Evolutionary conservation across 1,140 invertebrate species (phyloP).

Genomic region (Penaeus vannamei): DNA sequence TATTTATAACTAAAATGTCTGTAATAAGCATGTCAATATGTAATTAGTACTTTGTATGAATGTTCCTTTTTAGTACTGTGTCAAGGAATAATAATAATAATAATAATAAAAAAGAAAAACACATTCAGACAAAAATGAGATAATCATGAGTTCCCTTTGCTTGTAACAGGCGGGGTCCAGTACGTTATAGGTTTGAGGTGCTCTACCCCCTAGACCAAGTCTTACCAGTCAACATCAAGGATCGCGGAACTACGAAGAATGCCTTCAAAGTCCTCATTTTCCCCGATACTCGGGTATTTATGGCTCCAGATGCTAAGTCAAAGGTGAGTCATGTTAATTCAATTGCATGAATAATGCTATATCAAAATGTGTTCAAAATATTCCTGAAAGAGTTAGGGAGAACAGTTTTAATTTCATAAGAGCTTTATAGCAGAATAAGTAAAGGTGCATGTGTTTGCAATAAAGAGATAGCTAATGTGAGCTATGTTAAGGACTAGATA

Average conservation of each 20-base stretch:
- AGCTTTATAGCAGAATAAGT: not conserved
- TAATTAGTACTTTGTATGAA: too few species aligned
- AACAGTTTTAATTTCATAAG: not conserved
- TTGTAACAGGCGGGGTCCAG: conserved; percentile 79
- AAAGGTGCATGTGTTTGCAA: too few species aligned
- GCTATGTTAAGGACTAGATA: too few species aligned
- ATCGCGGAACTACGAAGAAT: conserved; percentile 90
- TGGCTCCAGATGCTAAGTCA: conserved; percentile 86
- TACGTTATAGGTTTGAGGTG: conserved; percentile 90
- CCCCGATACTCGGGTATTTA: conserved; percentile 93
- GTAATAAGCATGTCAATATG: too few species aligned
- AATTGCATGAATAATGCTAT: too few species aligned
- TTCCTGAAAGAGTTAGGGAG: not conserved
- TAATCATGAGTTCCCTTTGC: not conserved
- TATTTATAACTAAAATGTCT: too few species aligned
- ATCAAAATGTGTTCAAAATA: too few species aligned
- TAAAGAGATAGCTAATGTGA: too few species aligned
- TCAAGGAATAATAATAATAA: too few species aligned
- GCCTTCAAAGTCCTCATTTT: conserved; percentile 95
- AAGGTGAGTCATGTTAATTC: conserved; percentile 75
- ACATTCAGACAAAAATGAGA: too few species aligned
- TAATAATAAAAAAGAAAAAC: too few species aligned
- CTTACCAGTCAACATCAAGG: conserved; percentile 95
- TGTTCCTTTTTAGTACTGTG: too few species aligned
- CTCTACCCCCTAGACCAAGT: conserved; percentile 92